Conservation (phyloP, 2,888 invertebrate genomes). For the Lymantria dispar region DNA sequence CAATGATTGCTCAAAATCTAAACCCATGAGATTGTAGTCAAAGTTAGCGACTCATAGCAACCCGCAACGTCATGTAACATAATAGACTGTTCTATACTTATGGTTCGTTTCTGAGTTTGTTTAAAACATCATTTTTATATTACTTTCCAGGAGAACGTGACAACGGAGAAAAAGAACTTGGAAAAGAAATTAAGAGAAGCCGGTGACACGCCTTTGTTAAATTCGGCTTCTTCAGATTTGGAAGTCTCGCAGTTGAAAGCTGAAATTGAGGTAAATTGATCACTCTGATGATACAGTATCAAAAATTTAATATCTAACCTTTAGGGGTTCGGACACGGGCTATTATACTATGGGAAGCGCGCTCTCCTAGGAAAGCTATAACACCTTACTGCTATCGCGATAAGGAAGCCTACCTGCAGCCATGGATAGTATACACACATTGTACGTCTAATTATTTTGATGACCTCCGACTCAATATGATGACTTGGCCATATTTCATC, state of each 20-base stretch:
- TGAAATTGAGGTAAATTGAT: constrained; percentile 87
- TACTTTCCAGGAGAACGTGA: constrained; percentile 86
- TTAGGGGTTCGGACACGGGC: too few relatives aligned
- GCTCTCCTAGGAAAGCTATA: too few relatives aligned
- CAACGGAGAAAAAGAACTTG: constrained; percentile 90
- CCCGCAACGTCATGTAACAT: too few relatives aligned
- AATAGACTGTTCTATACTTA: background rate
- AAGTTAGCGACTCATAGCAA: too few relatives aligned
- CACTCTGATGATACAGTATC: too few relatives aligned
- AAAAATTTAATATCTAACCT: too few relatives aligned
- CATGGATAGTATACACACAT: background rate
- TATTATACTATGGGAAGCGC: too few relatives aligned
- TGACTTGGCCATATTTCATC: background rate
- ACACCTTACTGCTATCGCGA: too few relatives aligned
- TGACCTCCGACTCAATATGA: background rate
- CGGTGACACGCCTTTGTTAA: constrained; percentile 84
- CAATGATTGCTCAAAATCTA: too few relatives aligned
- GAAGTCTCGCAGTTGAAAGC: constrained; percentile 91
- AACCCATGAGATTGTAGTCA: too few relatives aligned
- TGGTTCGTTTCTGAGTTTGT: background rate
- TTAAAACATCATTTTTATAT: background rate
- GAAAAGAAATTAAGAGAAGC: constrained; percentile 91
- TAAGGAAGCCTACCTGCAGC: too few relatives aligned
- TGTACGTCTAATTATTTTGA: background rate
- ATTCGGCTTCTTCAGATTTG: constrained; percentile 90